Conservation (phyloP, 2,113 vertebrate genomes). For the Stigmatopora argus region DNA sequence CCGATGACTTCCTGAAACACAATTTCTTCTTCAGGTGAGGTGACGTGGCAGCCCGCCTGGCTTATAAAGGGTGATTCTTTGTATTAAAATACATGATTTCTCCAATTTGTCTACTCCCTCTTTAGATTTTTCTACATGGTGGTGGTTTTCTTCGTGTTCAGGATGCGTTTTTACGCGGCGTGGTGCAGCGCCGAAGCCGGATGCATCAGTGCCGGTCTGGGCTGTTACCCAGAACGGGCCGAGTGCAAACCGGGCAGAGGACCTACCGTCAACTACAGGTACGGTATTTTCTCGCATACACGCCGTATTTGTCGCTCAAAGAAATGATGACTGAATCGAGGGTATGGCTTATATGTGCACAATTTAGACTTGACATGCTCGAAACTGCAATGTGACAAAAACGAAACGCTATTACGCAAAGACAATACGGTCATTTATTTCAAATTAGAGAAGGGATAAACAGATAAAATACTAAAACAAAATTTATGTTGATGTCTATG, state of each 20-base stretch:
- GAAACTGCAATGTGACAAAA: too few species aligned
- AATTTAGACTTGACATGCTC: too few species aligned
- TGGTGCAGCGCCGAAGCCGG: constrained; percentile 83
- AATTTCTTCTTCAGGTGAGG: constrained; percentile 71
- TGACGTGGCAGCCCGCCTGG: not conserved
- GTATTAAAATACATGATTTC: not conserved
- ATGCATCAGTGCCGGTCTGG: constrained; percentile 83
- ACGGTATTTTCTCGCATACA: not conserved
- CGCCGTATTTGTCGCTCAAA: too few species aligned
- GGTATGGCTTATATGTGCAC: too few species aligned
- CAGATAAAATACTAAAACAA: too few species aligned
- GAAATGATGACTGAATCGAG: too few species aligned
- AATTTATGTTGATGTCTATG: too few species aligned
- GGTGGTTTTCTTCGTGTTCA: constrained; percentile 82
- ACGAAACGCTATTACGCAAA: too few species aligned
- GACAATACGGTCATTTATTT: too few species aligned
- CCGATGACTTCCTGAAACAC: constrained; percentile 74
- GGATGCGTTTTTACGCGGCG: constrained; percentile 88
- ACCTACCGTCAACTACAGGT: constrained; percentile 77
- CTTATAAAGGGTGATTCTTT: too few species aligned
- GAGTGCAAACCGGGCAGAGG: constrained; percentile 80
- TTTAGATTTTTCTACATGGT: constrained; percentile 84
- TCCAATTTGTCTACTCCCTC: not conserved
- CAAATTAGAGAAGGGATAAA: too few species aligned
- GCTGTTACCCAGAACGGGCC: constrained; percentile 80